A percentile compares a stretch with the other conserved stretches of the same genome.
Conservation (phyloP, 2,797 vertebrate genomes). For the Phalanger gymnotis region DNA sequence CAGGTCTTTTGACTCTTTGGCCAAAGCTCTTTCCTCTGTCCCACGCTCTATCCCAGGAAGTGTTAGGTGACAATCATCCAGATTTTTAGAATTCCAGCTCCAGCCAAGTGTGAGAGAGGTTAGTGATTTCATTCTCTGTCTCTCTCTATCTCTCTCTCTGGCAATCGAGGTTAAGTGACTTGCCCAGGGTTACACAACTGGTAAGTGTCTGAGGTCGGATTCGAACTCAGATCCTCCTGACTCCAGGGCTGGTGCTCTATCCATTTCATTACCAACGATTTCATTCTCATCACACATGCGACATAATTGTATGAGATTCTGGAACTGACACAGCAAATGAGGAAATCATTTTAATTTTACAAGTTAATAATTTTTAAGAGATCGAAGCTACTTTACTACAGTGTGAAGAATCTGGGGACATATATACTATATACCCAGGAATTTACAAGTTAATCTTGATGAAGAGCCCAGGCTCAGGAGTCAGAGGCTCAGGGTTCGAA, state of each 20-base stretch:
- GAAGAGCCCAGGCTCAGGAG: neutral
- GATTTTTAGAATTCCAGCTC: neutral
- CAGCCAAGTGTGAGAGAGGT: neutral
- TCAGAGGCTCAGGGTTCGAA: neutral
- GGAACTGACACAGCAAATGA: neutral
- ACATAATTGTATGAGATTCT: neutral
- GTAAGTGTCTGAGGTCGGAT: too few relatives aligned
- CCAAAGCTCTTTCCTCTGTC: neutral
- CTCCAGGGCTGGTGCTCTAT: too few relatives aligned
- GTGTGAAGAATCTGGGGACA: neutral
- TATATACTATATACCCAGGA: neutral
- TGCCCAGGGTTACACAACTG: too few relatives aligned
- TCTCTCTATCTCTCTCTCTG: too few relatives aligned
- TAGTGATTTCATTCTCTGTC: neutral
- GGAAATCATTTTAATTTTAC: rapidly evolving
- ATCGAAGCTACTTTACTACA: neutral
- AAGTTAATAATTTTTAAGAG: neutral
- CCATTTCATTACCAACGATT: neutral
- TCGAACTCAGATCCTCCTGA: too few relatives aligned
- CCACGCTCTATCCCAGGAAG: neutral
- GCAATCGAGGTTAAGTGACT: too few relatives aligned
- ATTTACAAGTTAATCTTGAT: neutral
- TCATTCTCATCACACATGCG: neutral
- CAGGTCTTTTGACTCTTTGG: neutral
- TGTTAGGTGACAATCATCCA: neutral